Evolutionary conservation across 1,140 invertebrate genomes (phyloP), one percentile per base, ranked within the genome.

Genomic region (Doryteuthis pealeii): DNA sequence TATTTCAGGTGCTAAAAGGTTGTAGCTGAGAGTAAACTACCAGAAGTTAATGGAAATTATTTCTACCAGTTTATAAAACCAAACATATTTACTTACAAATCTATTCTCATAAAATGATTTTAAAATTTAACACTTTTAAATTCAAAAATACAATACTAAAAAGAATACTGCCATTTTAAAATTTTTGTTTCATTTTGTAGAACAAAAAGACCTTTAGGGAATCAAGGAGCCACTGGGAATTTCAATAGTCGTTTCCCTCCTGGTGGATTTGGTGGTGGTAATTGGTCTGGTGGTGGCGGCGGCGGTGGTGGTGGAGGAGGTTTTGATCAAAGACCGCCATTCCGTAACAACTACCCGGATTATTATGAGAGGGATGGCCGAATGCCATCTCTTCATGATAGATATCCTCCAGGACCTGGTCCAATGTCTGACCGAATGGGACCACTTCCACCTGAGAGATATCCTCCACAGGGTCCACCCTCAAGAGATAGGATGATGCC

Each of bases 321-420:
- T 28, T 62, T 14, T 62, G 54, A 62, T 28, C 54, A 62, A 62
- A 62, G 54, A 28, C 54, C 54, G 6, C 54, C 22, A 28, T 62
- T 62, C 26, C 54, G 54, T 62, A 28, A 62, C 54, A 62, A 62
- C 32, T 68, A 30, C 28, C 66, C 66, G 22, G 66, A 68, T 68
- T 68, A 32, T 22, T 68, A 32, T 68, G 66, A 68, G 18, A 68
- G 66, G 32, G 66, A 68, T 31, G 32, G 30, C 8, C 28, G 66
- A 15, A 68, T 68, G 66, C 35, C 66, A 8, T 22, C 66, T 32
- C 26, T 14, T 33, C 28, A 18, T 18, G 66, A 68, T 30, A 68
- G 66, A 32, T 68, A 68, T 68, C 66, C 66, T 8, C 6, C 26
- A 22, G 30, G 32, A 4, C 58, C 58, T n/a, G 58, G 28, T 62